These are phyloP conservation scores for Sepioteuthis lessoniana DNA, from an alignment of 2,888 invertebrate species.

Conservation along the genomic window DNA sequence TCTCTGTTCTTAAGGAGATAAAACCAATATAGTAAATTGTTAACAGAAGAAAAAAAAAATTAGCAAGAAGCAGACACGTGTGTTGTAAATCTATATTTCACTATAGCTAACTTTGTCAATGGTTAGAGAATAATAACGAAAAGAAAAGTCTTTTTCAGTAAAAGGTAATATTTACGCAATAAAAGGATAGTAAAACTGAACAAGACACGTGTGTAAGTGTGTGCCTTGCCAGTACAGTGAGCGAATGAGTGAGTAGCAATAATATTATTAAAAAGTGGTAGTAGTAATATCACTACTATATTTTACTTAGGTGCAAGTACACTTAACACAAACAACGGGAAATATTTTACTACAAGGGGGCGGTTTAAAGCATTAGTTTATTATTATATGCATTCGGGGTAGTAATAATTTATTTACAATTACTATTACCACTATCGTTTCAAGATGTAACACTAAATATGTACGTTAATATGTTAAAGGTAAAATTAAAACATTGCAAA, in stretches of 20 bases:
- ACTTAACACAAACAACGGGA: slow-evolving; percentile 11
- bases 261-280: neutral
- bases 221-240: neutral
- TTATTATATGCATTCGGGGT: neutral
- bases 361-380: neutral
- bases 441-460: neutral
- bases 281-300: neutral
- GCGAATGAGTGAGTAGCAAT: neutral
- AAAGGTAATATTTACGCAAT: slow-evolving; percentile 24
- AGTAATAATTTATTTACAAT: neutral
- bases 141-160: too few relatives aligned
- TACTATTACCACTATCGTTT: neutral
- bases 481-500: too few relatives aligned
- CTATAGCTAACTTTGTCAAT: slow-evolving; percentile 4
- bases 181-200: neutral
- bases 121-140: neutral
- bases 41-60: neutral
- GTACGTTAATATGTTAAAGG: too few relatives aligned
- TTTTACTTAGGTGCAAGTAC: slow-evolving; percentile 6
- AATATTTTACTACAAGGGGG: neutral
- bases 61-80: neutral
- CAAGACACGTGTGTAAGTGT: slow-evolving; percentile 33
- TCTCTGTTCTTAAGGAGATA: neutral
- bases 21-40: neutral
- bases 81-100: neutral